Evolutionary conservation across 2,797 vertebrate species (phyloP), one percentile per base, ranked within the genome.

Genomic region (Sebastolobus altivelis): DNA sequence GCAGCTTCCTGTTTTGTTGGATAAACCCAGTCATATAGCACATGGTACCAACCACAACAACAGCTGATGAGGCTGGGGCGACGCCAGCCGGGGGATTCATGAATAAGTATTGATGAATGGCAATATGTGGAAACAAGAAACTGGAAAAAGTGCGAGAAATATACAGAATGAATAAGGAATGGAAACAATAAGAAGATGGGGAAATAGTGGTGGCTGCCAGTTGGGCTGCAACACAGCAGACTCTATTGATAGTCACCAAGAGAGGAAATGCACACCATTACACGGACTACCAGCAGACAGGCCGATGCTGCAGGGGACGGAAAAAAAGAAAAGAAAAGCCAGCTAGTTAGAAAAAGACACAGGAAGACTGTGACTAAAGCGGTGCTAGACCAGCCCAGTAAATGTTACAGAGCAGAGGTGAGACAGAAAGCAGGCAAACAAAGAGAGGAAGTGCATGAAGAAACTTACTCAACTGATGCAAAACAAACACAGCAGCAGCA

Each of bases 31-130:
- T 25, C 25, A 25, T 25, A 25, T 25, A 25, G 55, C 81, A 91
- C 14, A 40, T 75, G 76, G 60, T 55, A 67, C 25, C 25, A 2
- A 25, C 25, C 25, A 40, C 65, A 67, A 75, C n/a, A 69, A 38
- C 83, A 89, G 77, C 86, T 80, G 67, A 86, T 35, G 49, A 81
- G 35, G 49, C 75, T 33, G 58, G 11, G 11, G 71, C 49, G 56
- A 84, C 54, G 46, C 29, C 71, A 77, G 66, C 3, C 20, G 60
- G 10, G 10, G 67, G 40, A 84, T 31, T 13, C 11, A 43, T 37
- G 46, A 68, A 35, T 20, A 55, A 25, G n/a, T 8, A 16, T 31
- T n/a, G 58, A 72, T 54, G 18, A 75, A 66, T 37, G 2, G 29
- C 9, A 65, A 69, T 9, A 46, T 11, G 33, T 3, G 18, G 43